Evolutionary conservation across 2,888 invertebrate species (phyloP).

Genomic region (Drosophila pegasa): DNA sequence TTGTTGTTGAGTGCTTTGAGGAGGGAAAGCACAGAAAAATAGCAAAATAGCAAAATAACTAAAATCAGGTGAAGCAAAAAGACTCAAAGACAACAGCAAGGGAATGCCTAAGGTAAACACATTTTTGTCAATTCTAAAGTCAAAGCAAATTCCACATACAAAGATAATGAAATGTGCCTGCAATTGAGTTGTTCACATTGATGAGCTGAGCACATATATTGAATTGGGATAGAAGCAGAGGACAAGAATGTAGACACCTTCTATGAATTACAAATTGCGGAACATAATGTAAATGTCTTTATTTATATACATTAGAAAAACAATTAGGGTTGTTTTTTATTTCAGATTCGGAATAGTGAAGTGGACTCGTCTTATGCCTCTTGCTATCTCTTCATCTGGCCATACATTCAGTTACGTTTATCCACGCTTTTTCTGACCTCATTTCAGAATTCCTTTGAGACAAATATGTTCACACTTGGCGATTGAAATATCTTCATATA

Average conservation of each 20-base stretch:
- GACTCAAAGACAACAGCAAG: background rate
- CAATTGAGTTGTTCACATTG: background rate
- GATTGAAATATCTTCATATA: no score
- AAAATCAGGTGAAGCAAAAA: slow-evolving; percentile 6
- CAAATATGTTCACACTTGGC: no score
- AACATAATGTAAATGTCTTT: no score
- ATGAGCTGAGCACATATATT: background rate
- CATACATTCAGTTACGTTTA: no score
- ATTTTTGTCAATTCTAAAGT: background rate
- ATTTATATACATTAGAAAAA: no score
- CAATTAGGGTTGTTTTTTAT: no score
- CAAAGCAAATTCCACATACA: background rate
- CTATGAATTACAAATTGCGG: no score
- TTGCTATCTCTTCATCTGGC: no score
- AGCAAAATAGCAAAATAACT: slow-evolving; percentile 1
- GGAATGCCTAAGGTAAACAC: background rate
- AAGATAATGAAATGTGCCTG: background rate
- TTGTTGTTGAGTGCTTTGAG: slow-evolving; percentile 33
- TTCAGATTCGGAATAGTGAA: no score
- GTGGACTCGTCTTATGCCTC: no score
- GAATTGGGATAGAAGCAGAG: background rate
- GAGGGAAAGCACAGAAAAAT: background rate
- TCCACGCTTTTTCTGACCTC: no score
- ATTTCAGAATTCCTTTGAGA: no score
- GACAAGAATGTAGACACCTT: background rate